Conservation (phyloP, 2,113 vertebrate genomes). For the Nerophis ophidion region DNA sequence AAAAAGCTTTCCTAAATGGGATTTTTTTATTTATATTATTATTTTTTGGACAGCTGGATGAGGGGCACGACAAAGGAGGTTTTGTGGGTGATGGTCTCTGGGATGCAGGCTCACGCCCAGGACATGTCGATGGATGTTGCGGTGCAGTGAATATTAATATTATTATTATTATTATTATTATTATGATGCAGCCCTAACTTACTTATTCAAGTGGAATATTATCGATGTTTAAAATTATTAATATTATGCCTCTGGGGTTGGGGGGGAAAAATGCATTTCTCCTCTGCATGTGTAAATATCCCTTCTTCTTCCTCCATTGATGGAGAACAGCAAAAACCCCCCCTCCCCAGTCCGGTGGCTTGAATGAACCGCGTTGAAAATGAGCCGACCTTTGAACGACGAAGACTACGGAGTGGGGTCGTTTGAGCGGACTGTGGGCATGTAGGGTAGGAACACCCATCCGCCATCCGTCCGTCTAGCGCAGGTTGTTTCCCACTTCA, state of each 20-base stretch:
- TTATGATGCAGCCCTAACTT: too few relatives aligned
- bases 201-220: constrained; percentile 11
- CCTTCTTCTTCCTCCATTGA: background rate
- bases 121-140: constrained; percentile 59
- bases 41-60: constrained; percentile 27
- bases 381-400: constrained; percentile 42
- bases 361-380: constrained; percentile 41
- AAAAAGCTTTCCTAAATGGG: constrained; percentile 27
- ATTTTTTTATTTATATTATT: background rate
- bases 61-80: constrained; percentile 17
- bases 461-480: constrained; percentile 28
- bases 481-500: background rate
- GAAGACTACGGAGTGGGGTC: constrained; percentile 40
- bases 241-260: too few relatives aligned
- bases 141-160: constrained; percentile 39
- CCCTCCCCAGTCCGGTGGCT: background rate
- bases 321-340: background rate
- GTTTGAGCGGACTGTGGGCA: constrained; percentile 40
- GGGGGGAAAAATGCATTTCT: background rate
- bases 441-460: constrained; percentile 43
- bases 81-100: constrained; percentile 14
- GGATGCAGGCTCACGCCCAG: constrained; percentile 66
- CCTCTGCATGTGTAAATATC: constrained; percentile 24
- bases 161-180: too few relatives aligned
- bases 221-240: constrained; percentile 2